These are phyloP conservation scores for Lycocerus yunnanus DNA, from an alignment of 2,888 invertebrate genomes.

Conservation along the genomic window DNA sequence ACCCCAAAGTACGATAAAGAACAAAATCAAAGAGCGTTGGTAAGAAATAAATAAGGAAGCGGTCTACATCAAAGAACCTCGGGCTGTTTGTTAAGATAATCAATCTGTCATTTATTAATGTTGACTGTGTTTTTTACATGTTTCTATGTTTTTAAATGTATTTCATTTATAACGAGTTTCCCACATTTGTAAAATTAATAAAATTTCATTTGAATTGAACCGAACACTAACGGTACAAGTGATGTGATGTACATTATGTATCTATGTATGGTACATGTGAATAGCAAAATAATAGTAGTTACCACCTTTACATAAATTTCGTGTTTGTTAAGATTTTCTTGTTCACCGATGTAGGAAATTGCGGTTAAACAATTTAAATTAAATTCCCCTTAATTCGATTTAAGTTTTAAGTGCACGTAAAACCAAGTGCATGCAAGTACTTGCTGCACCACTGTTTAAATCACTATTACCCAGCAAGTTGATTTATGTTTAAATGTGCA, in stretches of 20 bases:
- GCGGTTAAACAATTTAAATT: neutral
- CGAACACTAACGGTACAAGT: too few species aligned
- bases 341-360: conserved; percentile 1
- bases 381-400: conserved; percentile 2
- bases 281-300: neutral
- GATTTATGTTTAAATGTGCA: neutral
- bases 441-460: neutral
- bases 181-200: neutral
- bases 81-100: neutral
- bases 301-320: neutral
- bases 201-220: neutral
- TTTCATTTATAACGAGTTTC: neutral
- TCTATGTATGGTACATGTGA: neutral
- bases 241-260: too few species aligned
- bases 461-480: neutral
- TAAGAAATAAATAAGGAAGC: neutral
- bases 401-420: neutral
- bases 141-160: neutral
- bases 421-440: neutral
- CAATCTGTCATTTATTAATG: neutral
- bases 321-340: neutral
- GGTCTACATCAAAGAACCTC: neutral
- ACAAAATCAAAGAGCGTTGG: neutral
- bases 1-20: neutral
- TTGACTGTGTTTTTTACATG: neutral